phyloP scores from a whole-genome alignment of 2,797 vertebrate species.

The Clarias fuscus region DNA sequence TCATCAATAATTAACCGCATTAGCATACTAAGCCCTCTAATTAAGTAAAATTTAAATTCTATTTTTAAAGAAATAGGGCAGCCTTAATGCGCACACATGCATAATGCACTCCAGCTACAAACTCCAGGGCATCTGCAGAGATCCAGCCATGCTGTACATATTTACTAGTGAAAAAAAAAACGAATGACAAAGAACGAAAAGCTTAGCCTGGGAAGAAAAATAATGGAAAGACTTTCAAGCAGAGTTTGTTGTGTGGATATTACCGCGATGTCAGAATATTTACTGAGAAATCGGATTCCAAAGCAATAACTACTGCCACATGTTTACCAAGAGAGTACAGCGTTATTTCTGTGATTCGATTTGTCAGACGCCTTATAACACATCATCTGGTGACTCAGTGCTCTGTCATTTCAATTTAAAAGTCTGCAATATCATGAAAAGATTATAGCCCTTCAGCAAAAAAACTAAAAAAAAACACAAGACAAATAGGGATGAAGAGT shows the following conservation, averaged over 20 bases:
- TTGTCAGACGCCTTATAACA: slow-evolving; percentile 18
- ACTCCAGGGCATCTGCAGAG: neutral
- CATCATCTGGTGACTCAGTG: slow-evolving; percentile 11
- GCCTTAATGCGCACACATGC: neutral
- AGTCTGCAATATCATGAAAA: neutral
- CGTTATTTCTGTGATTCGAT: slow-evolving; percentile 20
- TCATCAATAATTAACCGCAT: slow-evolving; percentile 8
- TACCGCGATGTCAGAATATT: neutral
- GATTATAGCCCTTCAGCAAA: neutral
- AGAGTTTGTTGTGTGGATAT: slow-evolving; percentile 5
- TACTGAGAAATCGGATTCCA: slow-evolving; percentile 18
- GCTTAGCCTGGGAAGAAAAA: neutral
- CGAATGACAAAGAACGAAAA: neutral
- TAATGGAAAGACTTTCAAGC: neutral
- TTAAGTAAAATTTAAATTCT: slow-evolving; percentile 1
- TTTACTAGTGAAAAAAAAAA: neutral
- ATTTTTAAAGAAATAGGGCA: slow-evolving; percentile 18
- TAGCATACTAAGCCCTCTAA: slow-evolving; percentile 13
- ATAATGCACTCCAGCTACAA: neutral
- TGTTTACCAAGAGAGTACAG: neutral
- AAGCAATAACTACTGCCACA: slow-evolving; percentile 16
- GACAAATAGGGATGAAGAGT: neutral
- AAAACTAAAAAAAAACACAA: neutral
- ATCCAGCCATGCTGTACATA: neutral
- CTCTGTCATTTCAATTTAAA: slow-evolving; percentile 3